A percentile compares a stretch with the other conserved stretches of the same genome.
phyloP scores from a whole-genome alignment of 2,113 vertebrate genomes.

The Scortum barcoo region DNA sequence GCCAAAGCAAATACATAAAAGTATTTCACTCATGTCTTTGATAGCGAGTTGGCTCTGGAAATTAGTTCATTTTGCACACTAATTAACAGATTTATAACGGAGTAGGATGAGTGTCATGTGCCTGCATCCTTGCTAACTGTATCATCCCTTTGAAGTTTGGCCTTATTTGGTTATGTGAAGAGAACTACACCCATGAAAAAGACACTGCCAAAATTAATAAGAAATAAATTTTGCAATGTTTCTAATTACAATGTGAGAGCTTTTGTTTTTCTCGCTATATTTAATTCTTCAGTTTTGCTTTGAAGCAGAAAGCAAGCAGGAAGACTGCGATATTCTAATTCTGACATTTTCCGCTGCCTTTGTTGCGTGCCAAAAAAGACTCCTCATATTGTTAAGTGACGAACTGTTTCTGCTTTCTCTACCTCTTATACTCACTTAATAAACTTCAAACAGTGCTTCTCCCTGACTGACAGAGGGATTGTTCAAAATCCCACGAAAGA shows the following conservation, averaged over 20 bases:
- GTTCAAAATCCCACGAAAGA: conserved; percentile 39
- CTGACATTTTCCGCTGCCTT: conserved; percentile 64
- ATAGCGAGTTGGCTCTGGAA: conserved; percentile 64
- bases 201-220: conserved; percentile 58
- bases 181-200: conserved; percentile 48
- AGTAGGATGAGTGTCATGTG: conserved; percentile 55
- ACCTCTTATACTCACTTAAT: conserved; percentile 59
- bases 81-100: conserved; percentile 71
- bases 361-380: conserved; percentile 45
- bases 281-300: conserved; percentile 56
- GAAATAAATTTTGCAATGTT: conserved; percentile 59
- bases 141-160: conserved; percentile 58
- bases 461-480: conserved; percentile 54
- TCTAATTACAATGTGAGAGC: conserved; percentile 62
- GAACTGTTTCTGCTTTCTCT: conserved; percentile 38
- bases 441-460: conserved; percentile 63
- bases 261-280: conserved; percentile 48
- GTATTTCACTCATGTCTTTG: conserved; percentile 72
- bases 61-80: conserved; percentile 62
- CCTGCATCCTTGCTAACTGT: conserved; percentile 45
- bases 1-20: conserved; percentile 79
- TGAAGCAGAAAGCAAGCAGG: conserved; percentile 49
- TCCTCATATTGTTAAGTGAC: conserved; percentile 47
- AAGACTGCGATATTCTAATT: conserved; percentile 70
- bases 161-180: conserved; percentile 42